Conservation (phyloP, 2,888 invertebrate genomes). For the Dynastes grantii region DNA sequence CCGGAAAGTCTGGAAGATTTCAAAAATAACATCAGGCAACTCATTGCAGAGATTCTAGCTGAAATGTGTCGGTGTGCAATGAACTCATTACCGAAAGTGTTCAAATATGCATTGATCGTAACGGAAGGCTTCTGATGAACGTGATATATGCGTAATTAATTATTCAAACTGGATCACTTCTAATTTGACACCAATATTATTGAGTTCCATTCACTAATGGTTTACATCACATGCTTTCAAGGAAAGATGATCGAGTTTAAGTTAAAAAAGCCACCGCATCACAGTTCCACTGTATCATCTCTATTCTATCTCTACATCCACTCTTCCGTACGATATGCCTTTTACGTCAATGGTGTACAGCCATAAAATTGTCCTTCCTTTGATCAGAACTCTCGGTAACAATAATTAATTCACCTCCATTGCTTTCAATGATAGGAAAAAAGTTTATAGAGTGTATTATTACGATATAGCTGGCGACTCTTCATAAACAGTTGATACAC, state of each 20-base stretch:
- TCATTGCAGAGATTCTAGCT: too few relatives aligned
- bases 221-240: neutral
- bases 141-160: too few relatives aligned
- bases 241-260: constrained; percentile 17
- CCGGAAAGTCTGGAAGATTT: too few relatives aligned
- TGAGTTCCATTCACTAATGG: neutral
- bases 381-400: constrained; percentile 27
- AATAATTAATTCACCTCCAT: constrained; percentile 34
- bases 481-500: constrained; percentile 57
- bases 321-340: neutral
- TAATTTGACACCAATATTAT: neutral
- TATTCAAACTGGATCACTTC: too few relatives aligned
- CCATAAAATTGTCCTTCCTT: constrained; percentile 26
- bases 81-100: too few relatives aligned
- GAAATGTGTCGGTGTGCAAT: too few relatives aligned
- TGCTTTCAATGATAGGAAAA: neutral
- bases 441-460: neutral
- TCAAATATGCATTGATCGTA: too few relatives aligned
- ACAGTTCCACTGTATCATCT: neutral
- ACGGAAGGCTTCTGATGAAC: too few relatives aligned
- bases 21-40: too few relatives aligned
- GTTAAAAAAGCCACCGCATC: constrained; percentile 15
- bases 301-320: constrained; percentile 5
- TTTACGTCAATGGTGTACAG: constrained; percentile 21
- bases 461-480: constrained; percentile 9